Evolutionary conservation across 2,113 vertebrate genomes (phyloP), one percentile per base, ranked within the genome.

Genomic region (Pteronura brasiliensis): DNA sequence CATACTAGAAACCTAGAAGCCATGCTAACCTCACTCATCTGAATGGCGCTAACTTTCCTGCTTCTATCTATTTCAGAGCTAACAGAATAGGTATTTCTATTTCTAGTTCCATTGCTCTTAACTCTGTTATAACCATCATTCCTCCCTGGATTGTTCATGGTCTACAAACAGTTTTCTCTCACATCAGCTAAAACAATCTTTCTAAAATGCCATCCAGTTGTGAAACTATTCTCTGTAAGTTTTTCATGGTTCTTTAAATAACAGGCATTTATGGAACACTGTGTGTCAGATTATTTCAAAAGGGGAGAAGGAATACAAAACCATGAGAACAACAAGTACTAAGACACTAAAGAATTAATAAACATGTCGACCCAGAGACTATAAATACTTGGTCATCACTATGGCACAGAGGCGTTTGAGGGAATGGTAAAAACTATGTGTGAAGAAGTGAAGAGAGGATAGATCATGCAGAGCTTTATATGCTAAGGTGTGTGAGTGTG

Each of bases 401-500:
- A 5, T 31, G 1, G 7, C 20, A 59, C 3, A 59, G 1, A 0
- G 5, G 8, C 27, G 3, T 36, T 47, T 55, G 31, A 74, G 44
- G 15, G 23, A 84, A 65, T 67, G 21, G 3, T 57, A 72, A 88
- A 57, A 85, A 29, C 15, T 67, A 47, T 42, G 6, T 47, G 9
- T 49, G 12, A 14, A 57, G 3, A 69, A 39, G 18, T 4, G 6
- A 31, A 15, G 18, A 59, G 39, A 25, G 44, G 13, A 4, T 31
- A 47, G 10, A 74, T 80, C 11, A 59, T 39, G 23, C 57, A 72
- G 21, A 79, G 14, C 7, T 98, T 97, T 93, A 95, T 83, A 77
- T 67, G 27, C 34, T n/a, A 76, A n/a, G 29, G 10, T 14, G 1
- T 55, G 4, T 44, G 2, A 36, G 1, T 29, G 12, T 47, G 4